These are phyloP conservation scores for Aphidoletes aphidimyza DNA, from an alignment of 2,888 invertebrate species.

Conservation along the genomic window DNA sequence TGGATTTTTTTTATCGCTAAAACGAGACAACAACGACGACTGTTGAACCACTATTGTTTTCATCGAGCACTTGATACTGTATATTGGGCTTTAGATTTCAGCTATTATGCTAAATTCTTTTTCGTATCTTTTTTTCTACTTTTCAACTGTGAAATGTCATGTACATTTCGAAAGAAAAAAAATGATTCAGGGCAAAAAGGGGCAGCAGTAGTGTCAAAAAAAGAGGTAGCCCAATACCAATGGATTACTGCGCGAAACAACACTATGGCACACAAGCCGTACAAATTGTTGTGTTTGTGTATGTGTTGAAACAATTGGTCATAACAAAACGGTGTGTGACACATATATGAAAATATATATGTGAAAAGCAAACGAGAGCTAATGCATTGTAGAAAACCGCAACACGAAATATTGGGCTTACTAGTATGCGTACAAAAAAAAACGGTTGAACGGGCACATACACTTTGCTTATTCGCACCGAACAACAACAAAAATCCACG, in stretches of 20 bases:
- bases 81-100: background rate
- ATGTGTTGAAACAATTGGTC: slow-evolving; percentile 25
- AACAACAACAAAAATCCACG: slow-evolving; percentile 10
- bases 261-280: background rate
- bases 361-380: slow-evolving; percentile 48
- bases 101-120: background rate
- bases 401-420: background rate
- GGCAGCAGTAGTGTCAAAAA: background rate
- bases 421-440: slow-evolving; percentile 51
- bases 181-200: background rate
- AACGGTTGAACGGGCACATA: background rate
- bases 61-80: background rate
- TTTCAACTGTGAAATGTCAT: too few relatives aligned
- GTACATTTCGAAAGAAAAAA: background rate
- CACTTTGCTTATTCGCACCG: background rate
- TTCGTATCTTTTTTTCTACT: background rate
- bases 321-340: slow-evolving; percentile 40
- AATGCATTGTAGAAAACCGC: slow-evolving; percentile 29
- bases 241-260: background rate
- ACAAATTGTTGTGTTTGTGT: background rate
- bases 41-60: slow-evolving; percentile 17
- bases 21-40: background rate
- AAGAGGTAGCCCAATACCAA: background rate
- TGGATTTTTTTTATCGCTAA: background rate
- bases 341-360: slow-evolving; percentile 47